Base-by-base conservation (phyloP, 1,140 invertebrate species). In the Cyclina sinensis region DNA sequence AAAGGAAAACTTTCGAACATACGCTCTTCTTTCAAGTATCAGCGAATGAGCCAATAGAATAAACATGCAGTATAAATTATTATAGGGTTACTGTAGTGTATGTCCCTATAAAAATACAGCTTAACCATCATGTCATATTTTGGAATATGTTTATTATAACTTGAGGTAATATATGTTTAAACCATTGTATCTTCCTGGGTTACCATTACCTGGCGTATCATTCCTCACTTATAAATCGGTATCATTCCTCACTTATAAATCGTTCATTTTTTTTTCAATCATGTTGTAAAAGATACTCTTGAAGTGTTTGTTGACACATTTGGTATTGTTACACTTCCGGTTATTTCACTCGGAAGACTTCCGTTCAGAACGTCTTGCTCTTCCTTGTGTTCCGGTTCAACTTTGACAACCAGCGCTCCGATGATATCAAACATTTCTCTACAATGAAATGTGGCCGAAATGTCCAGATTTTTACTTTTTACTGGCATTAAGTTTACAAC, bases 401-500 rank as follows among this genome's bases (percentile, higher is more conserved):
- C 85, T 24, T 43, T 46, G 5, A 80, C 59, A 3, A 51, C 35
- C 12, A 65, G n/a, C 3, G 59, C 39, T n/a, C 85, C 85, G 11
- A 87, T 70, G 12, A 87, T 51, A 39, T 87, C 85, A 62, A 80
- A 79, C 74, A 87, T 79, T 65, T 87, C 48, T 32, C 57, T 62
- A n/a, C 85, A 80, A 35, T 87, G 85, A 54, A 87, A 87, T 48
- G 85, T 87, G 11, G 48, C 85, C 16, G 70, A 87, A 48, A 87
- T 48, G 18, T 65, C 85, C 24, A 87, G 16, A 12, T 24, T 35
- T 48, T 87, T 79, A 35, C 70, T 54, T 32, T 51, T 57, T 0
- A 87, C 43, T 54, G 85, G 85, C 59, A 87, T 62, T 9, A 87
- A 24, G 39, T 87, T 87, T 1, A 87, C 76, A 14, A 87, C 27